Evolutionary conservation across 1,140 invertebrate species (phyloP).

Genomic region (Ceratosolen solmsi): DNA sequence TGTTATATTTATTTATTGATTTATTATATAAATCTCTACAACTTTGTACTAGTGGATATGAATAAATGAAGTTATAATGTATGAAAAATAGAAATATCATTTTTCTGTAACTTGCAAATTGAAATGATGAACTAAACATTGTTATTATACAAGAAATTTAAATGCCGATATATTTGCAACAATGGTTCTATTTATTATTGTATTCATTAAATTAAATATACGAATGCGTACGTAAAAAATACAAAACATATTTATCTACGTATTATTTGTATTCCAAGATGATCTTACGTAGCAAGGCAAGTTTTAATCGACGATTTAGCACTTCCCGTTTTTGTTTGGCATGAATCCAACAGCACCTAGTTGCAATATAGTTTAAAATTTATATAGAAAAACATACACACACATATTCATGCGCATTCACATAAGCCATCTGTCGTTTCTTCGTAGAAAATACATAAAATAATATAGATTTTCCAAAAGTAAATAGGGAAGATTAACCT

Average conservation of each 20-base stretch:
- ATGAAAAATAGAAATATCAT: no score
- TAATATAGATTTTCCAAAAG: slow-evolving; percentile 3
- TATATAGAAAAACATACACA: background rate
- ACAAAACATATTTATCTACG: background rate
- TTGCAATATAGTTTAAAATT: background rate
- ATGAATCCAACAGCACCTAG: background rate
- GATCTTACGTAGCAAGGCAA: slow-evolving; percentile 17
- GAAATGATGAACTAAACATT: slow-evolving; percentile 10
- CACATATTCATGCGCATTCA: background rate
- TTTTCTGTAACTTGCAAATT: no score
- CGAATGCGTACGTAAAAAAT: background rate
- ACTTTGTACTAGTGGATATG: no score
- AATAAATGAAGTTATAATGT: no score
- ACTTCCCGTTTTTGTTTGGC: slow-evolving; percentile 33
- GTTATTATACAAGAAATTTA: background rate
- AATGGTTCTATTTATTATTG: background rate
- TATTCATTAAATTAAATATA: background rate
- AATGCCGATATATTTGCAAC: background rate
- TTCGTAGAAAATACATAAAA: slow-evolving; percentile 14
- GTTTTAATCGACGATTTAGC: slow-evolving; percentile 49
- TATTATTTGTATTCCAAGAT: slow-evolving; percentile 45
- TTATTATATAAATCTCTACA: no score
- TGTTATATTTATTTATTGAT: no score
- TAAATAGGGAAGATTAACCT: slow-evolving; percentile 27
- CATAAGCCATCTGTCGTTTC: background rate